Evolutionary conservation across 2,888 invertebrate genomes (phyloP), one percentile per base, ranked within the genome.

Genomic region (Acrobeloides nanus): DNA sequence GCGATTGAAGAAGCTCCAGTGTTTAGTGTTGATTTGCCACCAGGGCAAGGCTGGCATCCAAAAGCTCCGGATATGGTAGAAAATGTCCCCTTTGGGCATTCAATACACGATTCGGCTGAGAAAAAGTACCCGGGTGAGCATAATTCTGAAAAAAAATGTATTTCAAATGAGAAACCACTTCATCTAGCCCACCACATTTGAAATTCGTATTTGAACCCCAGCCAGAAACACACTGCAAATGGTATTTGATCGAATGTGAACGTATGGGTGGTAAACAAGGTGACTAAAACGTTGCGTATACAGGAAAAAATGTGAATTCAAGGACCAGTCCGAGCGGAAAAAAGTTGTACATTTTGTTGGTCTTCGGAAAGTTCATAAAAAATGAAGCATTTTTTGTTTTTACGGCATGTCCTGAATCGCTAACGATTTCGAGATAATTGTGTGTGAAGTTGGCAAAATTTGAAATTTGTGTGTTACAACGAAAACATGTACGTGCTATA

Each of bases 171-270:
- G 24, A 2, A 21, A 21, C 24, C 24, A n/a, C 2, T 39, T 39
- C 37, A 39, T 35, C 7, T 15, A 7, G 12, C 42, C n/a, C 27
- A 60, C 59, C 56, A 26, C 56, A 56, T 38, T 39, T 55, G 23
- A 56, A 35, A n/a, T 55, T 46, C 17, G 31, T 38, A 38, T 56
- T 56, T 6, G 57, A 38, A n/a, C 54, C 56, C 59, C 59, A 56
- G 10, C 58, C 58, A 10, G 35, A 21, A 5, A 46, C 40, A 31
- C 56, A 56, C 23, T 39, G 32, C n/a, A 56, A 29, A 38, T 56
- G 59, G 32, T 56, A 56, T 12, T 34, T 24, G 27, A 48, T 40
- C 12, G 33, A 6, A 15, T n/a, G n/a, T n/a, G n/a, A n/a, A n/a
- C n/a, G n/a, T n/a, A n/a, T n/a, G n/a, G n/a, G n/a, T n/a, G n/a